phyloP scores from a whole-genome alignment of 2,797 vertebrate genomes.

The Semotilus atromaculatus region DNA sequence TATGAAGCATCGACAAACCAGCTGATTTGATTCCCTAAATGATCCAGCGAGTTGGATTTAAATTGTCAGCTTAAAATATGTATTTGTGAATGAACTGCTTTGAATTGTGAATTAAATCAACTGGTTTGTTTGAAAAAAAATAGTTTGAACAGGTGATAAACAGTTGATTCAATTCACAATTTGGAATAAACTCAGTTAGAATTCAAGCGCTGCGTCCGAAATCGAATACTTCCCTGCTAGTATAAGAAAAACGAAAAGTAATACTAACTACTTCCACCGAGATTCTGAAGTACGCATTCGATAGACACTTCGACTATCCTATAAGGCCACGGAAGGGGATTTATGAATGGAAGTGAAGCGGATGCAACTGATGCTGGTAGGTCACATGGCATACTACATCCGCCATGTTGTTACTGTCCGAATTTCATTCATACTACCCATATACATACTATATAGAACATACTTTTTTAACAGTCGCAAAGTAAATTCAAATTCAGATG shows the following conservation, averaged over 20 bases:
- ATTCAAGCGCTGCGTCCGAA: neutral
- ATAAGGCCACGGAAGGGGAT: too few species aligned
- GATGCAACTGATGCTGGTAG: too few species aligned
- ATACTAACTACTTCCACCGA: too few species aligned
- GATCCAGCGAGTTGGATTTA: slow-evolving; percentile 53
- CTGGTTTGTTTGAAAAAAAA: neutral
- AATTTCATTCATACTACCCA: too few species aligned
- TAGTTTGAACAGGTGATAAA: neutral
- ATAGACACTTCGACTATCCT: too few species aligned
- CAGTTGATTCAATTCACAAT: neutral
- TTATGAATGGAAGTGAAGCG: too few species aligned
- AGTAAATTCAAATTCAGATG: neutral
- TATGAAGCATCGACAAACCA: neutral
- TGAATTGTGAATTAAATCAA: neutral
- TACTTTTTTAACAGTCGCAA: neutral
- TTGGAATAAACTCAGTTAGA: neutral
- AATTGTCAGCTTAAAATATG: neutral
- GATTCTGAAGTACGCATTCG: too few species aligned
- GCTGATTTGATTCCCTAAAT: neutral
- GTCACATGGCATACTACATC: too few species aligned
- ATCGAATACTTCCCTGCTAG: too few species aligned
- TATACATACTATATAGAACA: neutral
- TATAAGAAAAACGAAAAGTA: too few species aligned
- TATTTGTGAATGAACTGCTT: neutral
- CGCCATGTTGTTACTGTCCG: too few species aligned